Conservation (phyloP, 2,113 vertebrate genomes). For the Psophia crepitans region DNA sequence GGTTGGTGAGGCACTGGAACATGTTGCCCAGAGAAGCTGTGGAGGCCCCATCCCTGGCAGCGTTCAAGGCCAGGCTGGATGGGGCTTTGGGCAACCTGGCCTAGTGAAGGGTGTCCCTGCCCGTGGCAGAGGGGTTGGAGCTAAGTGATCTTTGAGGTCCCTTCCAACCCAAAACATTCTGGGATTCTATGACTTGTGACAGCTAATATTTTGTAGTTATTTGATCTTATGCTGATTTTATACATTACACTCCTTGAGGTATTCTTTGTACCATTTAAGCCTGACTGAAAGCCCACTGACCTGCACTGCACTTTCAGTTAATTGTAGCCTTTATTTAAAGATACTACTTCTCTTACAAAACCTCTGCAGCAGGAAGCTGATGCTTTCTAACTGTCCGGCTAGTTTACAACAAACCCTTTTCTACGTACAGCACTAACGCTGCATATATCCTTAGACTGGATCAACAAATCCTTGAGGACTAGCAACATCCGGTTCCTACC, state of each 20-base stretch:
- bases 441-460: not conserved
- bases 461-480: not conserved
- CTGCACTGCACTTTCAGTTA: not conserved
- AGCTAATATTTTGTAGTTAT: not conserved
- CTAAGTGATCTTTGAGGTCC: no score
- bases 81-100: no score
- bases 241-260: not conserved
- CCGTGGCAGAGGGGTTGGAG: no score
- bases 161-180: no score
- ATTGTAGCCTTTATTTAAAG: not conserved
- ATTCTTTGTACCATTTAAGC: not conserved
- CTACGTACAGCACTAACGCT: not conserved
- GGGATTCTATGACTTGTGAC: no score
- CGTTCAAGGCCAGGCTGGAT: no score
- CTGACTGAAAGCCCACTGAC: not conserved
- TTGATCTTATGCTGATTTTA: not conserved
- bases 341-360: not conserved
- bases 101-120: no score
- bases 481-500: not conserved
- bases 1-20: no score
- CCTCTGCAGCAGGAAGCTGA: not conserved
- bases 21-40: no score
- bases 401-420: not conserved
- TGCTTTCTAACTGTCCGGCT: not conserved
- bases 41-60: no score